phyloP scores from a whole-genome alignment of 2,797 vertebrate genomes.

The Pelobates cultripes region DNA sequence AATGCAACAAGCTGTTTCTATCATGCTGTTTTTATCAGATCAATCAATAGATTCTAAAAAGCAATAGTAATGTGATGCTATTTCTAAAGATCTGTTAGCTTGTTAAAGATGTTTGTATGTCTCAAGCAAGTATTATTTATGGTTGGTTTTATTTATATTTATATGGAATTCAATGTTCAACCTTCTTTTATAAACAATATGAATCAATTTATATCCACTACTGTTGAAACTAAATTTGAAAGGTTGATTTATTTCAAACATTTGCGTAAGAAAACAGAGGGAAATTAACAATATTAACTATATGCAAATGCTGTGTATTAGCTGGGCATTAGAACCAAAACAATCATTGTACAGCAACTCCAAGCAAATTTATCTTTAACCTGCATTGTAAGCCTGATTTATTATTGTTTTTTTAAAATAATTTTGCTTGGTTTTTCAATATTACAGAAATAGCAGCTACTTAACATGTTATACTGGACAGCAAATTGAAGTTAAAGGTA shows the following conservation, averaged over 20 bases:
- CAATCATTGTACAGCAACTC: too few relatives aligned
- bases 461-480: too few relatives aligned
- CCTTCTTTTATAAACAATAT: neutral
- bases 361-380: too few relatives aligned
- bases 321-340: too few relatives aligned
- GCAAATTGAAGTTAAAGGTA: too few relatives aligned
- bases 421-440: too few relatives aligned
- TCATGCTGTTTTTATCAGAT: constrained; percentile 26
- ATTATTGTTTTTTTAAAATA: too few relatives aligned
- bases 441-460: too few relatives aligned
- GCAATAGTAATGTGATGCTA: constrained; percentile 22
- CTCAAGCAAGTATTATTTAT: constrained; percentile 1
- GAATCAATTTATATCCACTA: neutral
- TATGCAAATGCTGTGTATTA: neutral
- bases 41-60: constrained; percentile 37
- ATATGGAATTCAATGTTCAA: neutral
- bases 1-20: constrained; percentile 30
- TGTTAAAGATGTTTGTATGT: constrained; percentile 14
- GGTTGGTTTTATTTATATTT: neutral
- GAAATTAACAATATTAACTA: neutral
- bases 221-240: neutral
- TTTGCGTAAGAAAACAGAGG: neutral
- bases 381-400: too few relatives aligned
- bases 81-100: constrained; percentile 21
- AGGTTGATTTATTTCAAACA: neutral